phyloP scores from a whole-genome alignment of 2,888 invertebrate species.

The Desoria tigrina region DNA sequence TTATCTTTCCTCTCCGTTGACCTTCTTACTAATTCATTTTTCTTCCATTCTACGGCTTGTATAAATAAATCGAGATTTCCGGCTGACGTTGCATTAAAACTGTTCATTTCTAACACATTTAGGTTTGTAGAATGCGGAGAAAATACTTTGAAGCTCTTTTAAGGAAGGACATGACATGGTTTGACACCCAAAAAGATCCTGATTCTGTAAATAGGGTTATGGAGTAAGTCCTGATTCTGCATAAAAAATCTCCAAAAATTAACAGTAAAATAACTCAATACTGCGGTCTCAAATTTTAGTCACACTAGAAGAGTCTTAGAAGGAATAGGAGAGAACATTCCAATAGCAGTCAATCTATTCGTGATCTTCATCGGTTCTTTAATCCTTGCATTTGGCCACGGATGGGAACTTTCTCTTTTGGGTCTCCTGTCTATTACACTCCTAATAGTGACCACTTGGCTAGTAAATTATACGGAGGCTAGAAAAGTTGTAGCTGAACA shows the following conservation, averaged over 20 bases:
- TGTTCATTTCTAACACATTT: background rate
- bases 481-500: conserved; percentile 20
- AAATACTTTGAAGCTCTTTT: conserved; percentile 37
- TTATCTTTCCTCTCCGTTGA: no score
- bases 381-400: conserved; percentile 31
- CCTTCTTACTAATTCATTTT: no score
- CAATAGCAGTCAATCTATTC: conserved; percentile 26
- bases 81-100: background rate
- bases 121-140: conserved; percentile 18
- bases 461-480: conserved; percentile 19
- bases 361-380: conserved; percentile 25
- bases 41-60: no score
- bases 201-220: conserved; percentile 35
- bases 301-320: conserved; percentile 35
- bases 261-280: no score
- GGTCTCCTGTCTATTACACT: conserved; percentile 18
- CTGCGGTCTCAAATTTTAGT: no score
- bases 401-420: conserved; percentile 36
- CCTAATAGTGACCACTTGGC: conserved; percentile 12
- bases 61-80: no score
- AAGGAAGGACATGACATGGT: conserved; percentile 42
- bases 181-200: conserved; percentile 27
- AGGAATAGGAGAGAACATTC: conserved; percentile 42
- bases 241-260: no score
- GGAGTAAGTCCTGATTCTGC: conserved; percentile 30